phyloP scores from a whole-genome alignment of 2,888 invertebrate genomes.

The Ophion obscuratus region DNA sequence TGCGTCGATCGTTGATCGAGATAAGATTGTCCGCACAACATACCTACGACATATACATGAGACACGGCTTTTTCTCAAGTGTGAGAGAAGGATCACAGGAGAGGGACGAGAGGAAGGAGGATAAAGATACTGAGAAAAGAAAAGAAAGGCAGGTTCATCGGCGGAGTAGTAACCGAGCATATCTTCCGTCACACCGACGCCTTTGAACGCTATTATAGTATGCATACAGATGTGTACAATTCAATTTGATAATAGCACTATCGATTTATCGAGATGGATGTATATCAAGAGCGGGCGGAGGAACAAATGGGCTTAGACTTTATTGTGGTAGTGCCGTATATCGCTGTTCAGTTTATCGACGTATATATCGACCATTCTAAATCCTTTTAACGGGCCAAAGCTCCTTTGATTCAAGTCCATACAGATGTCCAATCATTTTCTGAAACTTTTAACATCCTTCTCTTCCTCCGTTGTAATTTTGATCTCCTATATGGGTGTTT shows the following conservation, averaged over 20 bases:
- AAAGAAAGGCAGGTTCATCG: constrained; percentile 29
- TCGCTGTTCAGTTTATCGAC: constrained; percentile 45
- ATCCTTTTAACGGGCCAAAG: constrained; percentile 73
- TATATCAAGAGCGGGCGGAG: constrained; percentile 56
- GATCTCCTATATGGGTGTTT: too few species aligned
- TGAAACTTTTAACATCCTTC: too few species aligned
- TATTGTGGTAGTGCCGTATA: constrained; percentile 25
- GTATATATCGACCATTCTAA: constrained; percentile 36
- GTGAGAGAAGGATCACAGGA: not conserved
- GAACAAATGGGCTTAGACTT: constrained; percentile 73
- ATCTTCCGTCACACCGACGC: constrained; percentile 16
- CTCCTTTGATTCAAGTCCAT: constrained; percentile 48
- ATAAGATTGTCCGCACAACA: constrained; percentile 62
- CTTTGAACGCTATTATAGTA: constrained; percentile 46
- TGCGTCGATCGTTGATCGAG: constrained; percentile 57
- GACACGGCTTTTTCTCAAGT: constrained; percentile 45
- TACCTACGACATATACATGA: constrained; percentile 56
- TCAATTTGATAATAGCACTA: constrained; percentile 80
- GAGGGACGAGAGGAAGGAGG: not conserved
- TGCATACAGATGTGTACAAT: constrained; percentile 72
- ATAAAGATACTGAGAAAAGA: constrained; percentile 54
- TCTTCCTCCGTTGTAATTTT: too few species aligned
- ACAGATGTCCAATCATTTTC: constrained; percentile 27
- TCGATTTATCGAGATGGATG: constrained; percentile 76
- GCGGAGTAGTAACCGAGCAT: constrained; percentile 34